phyloP scores from a whole-genome alignment of 2,888 invertebrate genomes.

The Metacarcinus magister region DNA sequence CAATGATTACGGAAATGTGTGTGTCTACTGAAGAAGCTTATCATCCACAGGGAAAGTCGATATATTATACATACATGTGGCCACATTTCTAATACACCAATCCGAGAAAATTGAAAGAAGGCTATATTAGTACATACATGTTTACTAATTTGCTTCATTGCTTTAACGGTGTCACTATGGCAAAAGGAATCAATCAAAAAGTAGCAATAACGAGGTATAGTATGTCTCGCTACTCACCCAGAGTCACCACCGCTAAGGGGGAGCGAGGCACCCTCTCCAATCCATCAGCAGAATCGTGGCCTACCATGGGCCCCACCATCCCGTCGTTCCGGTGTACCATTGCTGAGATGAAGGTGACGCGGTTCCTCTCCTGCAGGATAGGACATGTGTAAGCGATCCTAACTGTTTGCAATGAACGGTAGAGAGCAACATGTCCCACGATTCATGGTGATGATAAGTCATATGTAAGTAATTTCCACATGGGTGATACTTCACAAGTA shows the following conservation, averaged over 20 bases:
- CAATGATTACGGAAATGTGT: neutral
- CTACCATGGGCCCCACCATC: neutral
- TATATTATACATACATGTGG: constrained; percentile 42
- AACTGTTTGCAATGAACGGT: neutral
- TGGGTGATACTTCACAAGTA: neutral
- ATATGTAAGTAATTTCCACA: neutral
- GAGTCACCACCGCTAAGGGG: constrained; percentile 70
- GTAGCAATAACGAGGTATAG: neutral
- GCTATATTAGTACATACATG: neutral
- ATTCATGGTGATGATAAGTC: neutral
- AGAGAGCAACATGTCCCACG: neutral
- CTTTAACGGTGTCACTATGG: neutral
- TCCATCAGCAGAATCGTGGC: constrained; percentile 62
- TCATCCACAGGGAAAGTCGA: neutral
- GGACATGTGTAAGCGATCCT: neutral
- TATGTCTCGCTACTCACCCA: constrained; percentile 57
- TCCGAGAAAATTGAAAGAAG: neutral
- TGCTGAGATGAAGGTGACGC: constrained; percentile 67
- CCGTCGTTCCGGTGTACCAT: constrained; percentile 30
- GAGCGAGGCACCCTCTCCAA: constrained; percentile 72
- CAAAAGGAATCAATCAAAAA: neutral
- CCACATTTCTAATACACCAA: neutral
- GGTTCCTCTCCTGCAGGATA: constrained; percentile 55
- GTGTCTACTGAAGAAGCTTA: neutral
- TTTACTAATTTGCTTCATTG: neutral